Percentiles rank a stretch among this genome's conserved stretches.
Conservation (phyloP, 2,113 vertebrate species). For the Mola mola region DNA sequence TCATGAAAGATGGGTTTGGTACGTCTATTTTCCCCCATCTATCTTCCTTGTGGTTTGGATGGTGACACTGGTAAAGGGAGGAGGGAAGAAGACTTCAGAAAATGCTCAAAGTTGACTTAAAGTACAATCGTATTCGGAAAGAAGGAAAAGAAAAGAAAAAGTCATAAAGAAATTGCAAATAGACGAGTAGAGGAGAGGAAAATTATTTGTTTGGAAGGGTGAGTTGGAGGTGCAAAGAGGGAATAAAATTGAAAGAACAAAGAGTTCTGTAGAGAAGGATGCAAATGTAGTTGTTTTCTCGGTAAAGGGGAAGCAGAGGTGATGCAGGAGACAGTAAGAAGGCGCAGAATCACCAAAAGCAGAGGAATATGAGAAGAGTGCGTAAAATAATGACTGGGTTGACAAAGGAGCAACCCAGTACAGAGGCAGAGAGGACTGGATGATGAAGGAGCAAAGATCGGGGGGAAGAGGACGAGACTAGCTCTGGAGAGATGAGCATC, state of each 20-base stretch:
- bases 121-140: no score
- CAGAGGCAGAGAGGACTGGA: slow-evolving; percentile 3
- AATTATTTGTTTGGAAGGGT: background rate
- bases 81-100: slow-evolving; percentile 10
- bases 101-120: no score
- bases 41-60: slow-evolving; percentile 26
- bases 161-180: background rate
- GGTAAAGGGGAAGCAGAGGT: background rate
- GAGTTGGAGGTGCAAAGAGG: background rate
- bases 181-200: background rate
- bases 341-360: background rate
- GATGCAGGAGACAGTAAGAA: background rate
- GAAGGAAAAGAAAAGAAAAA: background rate
- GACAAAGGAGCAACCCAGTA: slow-evolving; percentile 19
- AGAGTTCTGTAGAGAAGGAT: background rate
- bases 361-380: slow-evolving; percentile 6
- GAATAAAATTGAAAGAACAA: background rate
- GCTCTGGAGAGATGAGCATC: slow-evolving; percentile 3
- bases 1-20: slow-evolving; percentile 38
- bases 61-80: no score
- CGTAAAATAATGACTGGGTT: slow-evolving; percentile 16
- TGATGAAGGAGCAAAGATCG: slow-evolving; percentile 18
- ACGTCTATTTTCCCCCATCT: slow-evolving; percentile 32
- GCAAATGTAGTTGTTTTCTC: slow-evolving; percentile 4
- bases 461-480: slow-evolving; percentile 7